Evolutionary conservation across 2,888 invertebrate species (phyloP).

Genomic region (Troides oblongomaculatus): DNA sequence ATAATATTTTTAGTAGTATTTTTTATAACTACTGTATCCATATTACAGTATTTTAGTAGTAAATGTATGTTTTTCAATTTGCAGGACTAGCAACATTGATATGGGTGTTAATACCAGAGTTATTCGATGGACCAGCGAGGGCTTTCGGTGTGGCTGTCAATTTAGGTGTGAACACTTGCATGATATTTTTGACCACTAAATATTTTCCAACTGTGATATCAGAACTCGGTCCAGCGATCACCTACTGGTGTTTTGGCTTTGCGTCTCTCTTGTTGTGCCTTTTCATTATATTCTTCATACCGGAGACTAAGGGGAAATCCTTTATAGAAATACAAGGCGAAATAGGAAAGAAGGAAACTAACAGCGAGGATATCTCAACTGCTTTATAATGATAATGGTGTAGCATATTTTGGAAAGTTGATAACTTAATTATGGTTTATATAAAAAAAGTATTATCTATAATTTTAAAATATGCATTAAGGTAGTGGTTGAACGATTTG

Average conservation of each 20-base stretch:
- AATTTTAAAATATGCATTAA: no score
- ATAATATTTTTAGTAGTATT: background rate
- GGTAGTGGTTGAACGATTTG: no score
- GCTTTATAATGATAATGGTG: background rate
- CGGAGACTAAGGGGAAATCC: constrained; percentile 40
- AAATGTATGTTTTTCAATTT: constrained; percentile 12
- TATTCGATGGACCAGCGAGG: constrained; percentile 39
- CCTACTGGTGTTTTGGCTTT: constrained; percentile 36
- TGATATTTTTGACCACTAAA: constrained; percentile 36
- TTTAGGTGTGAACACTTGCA: constrained; percentile 25
- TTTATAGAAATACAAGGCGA: constrained; percentile 38
- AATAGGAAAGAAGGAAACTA: background rate
- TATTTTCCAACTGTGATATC: constrained; percentile 35
- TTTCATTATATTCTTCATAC: constrained; percentile 35
- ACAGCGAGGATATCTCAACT: background rate
- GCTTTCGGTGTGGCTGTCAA: constrained; percentile 36
- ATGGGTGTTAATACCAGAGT: constrained; percentile 37
- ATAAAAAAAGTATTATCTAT: no score
- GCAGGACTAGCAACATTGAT: constrained; percentile 39
- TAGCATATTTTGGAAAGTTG: no score
- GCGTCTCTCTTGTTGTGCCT: constrained; percentile 31
- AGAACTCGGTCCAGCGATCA: constrained; percentile 35
- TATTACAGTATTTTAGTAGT: background rate
- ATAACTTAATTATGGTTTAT: no score
- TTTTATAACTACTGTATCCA: background rate